Conservation (phyloP, 2,888 invertebrate species). For the Drosophila tanythrix region DNA sequence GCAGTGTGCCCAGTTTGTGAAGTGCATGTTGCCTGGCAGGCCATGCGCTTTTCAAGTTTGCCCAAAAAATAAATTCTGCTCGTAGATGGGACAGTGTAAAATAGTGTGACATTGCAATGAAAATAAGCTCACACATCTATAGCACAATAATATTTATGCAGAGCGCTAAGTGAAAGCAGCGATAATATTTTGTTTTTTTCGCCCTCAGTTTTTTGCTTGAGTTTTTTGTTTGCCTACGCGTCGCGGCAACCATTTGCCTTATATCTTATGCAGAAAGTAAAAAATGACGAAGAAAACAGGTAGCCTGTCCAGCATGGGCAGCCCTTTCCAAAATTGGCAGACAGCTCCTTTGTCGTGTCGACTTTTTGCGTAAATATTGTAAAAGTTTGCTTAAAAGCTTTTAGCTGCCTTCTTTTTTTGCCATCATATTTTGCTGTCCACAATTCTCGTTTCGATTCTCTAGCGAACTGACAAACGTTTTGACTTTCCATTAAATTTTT, state of each 20-base stretch:
- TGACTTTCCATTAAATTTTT: slow-evolving; percentile 45
- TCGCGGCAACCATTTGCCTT: slow-evolving; percentile 33
- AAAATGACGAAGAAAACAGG: background rate
- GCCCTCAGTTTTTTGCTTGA: slow-evolving; percentile 49
- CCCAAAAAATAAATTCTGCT: slow-evolving; percentile 18
- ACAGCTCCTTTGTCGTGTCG: slow-evolving; percentile 31
- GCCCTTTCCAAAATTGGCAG: slow-evolving; percentile 25
- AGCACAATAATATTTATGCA: slow-evolving; percentile 71
- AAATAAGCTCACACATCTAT: slow-evolving; percentile 49
- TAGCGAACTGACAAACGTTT: slow-evolving; percentile 47
- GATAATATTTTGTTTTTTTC: slow-evolving; percentile 44
- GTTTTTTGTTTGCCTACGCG: slow-evolving; percentile 53
- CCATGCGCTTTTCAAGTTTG: slow-evolving; percentile 20
- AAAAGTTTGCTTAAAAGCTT: slow-evolving; percentile 77
- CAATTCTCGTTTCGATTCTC: slow-evolving; percentile 39
- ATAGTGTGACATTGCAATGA: slow-evolving; percentile 59
- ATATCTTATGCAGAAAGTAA: slow-evolving; percentile 61
- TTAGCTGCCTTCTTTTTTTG: slow-evolving; percentile 53
- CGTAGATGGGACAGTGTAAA: background rate
- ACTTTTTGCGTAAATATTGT: slow-evolving; percentile 63
- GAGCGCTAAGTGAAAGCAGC: slow-evolving; percentile 58
- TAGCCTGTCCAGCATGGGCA: slow-evolving; percentile 36
- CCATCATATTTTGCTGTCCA: slow-evolving; percentile 6
- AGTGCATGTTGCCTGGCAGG: slow-evolving; percentile 21
- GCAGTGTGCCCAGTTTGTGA: slow-evolving; percentile 32